Evolutionary conservation across 1,140 invertebrate genomes (phyloP).

Genomic region (Aphelenchoides besseyi): DNA sequence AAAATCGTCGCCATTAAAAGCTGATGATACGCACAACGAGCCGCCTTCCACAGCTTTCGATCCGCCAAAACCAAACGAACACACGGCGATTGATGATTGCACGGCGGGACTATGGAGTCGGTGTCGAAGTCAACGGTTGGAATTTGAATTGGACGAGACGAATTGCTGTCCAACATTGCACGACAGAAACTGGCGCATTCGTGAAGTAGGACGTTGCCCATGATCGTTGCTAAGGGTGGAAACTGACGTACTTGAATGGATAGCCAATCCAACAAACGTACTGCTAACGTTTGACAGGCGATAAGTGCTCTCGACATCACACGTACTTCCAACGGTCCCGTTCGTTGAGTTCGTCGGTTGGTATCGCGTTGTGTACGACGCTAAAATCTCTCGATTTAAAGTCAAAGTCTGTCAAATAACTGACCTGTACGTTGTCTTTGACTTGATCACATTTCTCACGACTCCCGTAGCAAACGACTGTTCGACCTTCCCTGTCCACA

Average conservation of each 20-base stretch:
- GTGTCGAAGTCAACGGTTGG: slow-evolving; percentile 20
- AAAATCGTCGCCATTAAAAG: slow-evolving; percentile 58
- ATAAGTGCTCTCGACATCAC: slow-evolving; percentile 41
- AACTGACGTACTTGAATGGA: slow-evolving; percentile 45
- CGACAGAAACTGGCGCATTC: slow-evolving; percentile 28
- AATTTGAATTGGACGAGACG: slow-evolving; percentile 3
- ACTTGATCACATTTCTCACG: slow-evolving; percentile 40
- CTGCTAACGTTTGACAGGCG: slow-evolving; percentile 46
- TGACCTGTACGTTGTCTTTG: slow-evolving; percentile 50
- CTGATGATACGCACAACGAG: slow-evolving; percentile 53
- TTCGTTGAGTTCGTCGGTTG: slow-evolving; percentile 53
- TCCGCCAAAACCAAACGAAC: slow-evolving; percentile 39
- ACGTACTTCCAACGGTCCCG: slow-evolving; percentile 53
- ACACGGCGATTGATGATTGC: slow-evolving; percentile 31
- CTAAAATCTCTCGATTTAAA: slow-evolving; percentile 26
- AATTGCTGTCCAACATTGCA: slow-evolving; percentile 3
- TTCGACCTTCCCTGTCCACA: slow-evolving; percentile 58
- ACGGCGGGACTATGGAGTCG: slow-evolving; percentile 14
- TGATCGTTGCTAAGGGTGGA: slow-evolving; percentile 46
- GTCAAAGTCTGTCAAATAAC: slow-evolving; percentile 10
- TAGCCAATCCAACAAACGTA: slow-evolving; percentile 48
- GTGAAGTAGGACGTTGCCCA: slow-evolving; percentile 53
- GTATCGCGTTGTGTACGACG: slow-evolving; percentile 46
- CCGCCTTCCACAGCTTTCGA: slow-evolving; percentile 49
- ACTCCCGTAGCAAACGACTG: slow-evolving; percentile 43